Evolutionary conservation across 2,888 invertebrate genomes (phyloP), one percentile per base, ranked within the genome.

Genomic region (Norana najaformis): DNA sequence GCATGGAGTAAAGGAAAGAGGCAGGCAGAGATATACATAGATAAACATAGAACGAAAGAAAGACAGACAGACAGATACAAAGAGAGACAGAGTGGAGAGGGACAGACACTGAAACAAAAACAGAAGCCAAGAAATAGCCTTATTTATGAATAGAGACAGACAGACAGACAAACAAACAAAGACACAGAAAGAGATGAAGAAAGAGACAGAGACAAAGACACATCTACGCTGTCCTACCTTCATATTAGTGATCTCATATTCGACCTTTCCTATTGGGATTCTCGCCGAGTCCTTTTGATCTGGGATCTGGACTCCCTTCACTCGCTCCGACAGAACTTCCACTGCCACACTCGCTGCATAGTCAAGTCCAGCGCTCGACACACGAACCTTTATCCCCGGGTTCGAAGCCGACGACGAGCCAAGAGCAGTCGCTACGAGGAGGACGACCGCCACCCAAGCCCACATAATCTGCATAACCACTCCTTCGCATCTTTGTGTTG

Each of bases 391-490:
- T 16, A 83, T 30, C 35, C 83, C 83, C 2, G 83, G 83, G 83
- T 83, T 83, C 83, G 83, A 83, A 83, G 83, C 83, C 83, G 83
- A 47, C 23, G 47, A 47, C 47, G 47, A 47, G 23, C 47, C 47
- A 47, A 16, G 4, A 2, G 23, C 23, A 23, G 5, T 1, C 20
- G 23, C 6, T 47, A 23, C 4, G 47, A 47, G 47, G 6, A 47
- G 47, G 23, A 47, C 23, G 23, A 47, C 3, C 47, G 23, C 23
- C 47, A 47, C 0, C 23, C 47, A 47, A 16, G 23, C 23, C 47
- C 47, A 47, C 23, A 47, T 20, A 47, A 47, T 23, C 2, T 16
- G 3, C 47, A 47, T 23, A 1, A 23, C 47, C 47, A 47, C 47
- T 47, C 47, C 47, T 6, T 47, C 47, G 47, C 23, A 23, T 47